Evolutionary conservation across 2,797 vertebrate species (phyloP).

Genomic region (Rhabdophis nuchalis): DNA sequence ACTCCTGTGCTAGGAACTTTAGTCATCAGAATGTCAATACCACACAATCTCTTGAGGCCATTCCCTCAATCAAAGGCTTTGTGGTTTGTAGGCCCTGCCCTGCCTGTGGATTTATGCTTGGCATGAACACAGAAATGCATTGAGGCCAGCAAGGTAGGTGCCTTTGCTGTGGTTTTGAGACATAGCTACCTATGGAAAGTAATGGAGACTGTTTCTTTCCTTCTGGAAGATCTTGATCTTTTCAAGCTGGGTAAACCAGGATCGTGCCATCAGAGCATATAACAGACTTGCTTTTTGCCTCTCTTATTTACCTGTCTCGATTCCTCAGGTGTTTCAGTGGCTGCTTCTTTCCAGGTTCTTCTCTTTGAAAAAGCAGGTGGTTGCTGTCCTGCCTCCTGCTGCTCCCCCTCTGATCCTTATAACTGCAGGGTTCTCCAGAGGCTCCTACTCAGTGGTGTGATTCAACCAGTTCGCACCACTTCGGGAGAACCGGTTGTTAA

Average conservation of each 20-base stretch:
- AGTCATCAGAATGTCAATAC: not conserved
- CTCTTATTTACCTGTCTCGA: not conserved
- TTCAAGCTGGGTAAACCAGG: not conserved
- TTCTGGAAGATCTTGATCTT: constrained; percentile 1
- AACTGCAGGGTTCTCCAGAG: not conserved
- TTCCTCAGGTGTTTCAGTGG: not conserved
- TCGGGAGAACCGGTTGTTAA: too few relatives aligned
- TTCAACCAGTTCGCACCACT: too few relatives aligned
- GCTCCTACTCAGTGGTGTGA: too few relatives aligned
- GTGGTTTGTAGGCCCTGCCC: not conserved
- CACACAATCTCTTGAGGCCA: not conserved
- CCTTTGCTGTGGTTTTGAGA: constrained; percentile 14
- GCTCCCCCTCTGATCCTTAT: not conserved
- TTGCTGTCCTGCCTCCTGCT: not conserved
- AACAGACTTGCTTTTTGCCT: not conserved
- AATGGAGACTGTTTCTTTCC: not conserved
- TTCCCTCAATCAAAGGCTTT: not conserved
- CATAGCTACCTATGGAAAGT: not conserved
- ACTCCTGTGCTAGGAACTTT: not conserved
- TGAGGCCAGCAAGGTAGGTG: not conserved
- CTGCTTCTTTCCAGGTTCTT: not conserved
- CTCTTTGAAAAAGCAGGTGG: not conserved
- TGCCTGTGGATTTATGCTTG: not conserved
- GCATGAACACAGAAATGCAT: not conserved
- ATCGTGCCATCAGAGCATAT: not conserved